Evolutionary conservation across 2,113 vertebrate genomes (phyloP), one percentile per base, ranked within the genome.

Genomic region (Pholis gunnellus): DNA sequence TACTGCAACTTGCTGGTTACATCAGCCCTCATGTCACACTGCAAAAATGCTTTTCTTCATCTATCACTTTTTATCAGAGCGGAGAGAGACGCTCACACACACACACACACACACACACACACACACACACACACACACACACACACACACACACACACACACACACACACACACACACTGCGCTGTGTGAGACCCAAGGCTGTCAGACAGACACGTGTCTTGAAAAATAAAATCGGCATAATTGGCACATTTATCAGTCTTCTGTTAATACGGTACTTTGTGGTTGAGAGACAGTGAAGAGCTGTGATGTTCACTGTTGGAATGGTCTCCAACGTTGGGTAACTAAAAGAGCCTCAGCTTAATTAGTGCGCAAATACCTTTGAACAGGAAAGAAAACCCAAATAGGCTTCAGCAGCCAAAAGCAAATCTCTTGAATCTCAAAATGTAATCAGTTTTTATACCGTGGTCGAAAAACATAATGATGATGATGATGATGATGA

Each of bases 211-310:
- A 77, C 75, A 68, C 70, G 67, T 65, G 78, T 79, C 68, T 84
- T 88, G 85, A 93, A 89, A 83, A 72, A 34, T 4, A 60, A 72
- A 70, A 89, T 88, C 72, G 71, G 60, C 81, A 89, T 88, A 88
- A 92, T 84, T 86, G 89, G 52, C 76, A 84, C 84, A 88, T 89
- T 87, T 72, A 91, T 85, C 70, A 5, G 14, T 78, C 79, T 74
- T 80, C 22, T 63, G 25, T 87, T 91, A 78, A 87, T 86, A 70
- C 83, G 85, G 57, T 78, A 80, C 78, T 79, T 82, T 81, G 79
- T 84, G 57, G 81, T 57, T 42, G 25, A 71, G 63, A 83, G 48
- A 83, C 75, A 74, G 61, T 44, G 34, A 64, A 70, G 40, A 81
- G 64, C 66, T 75, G 38, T 27, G 64, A 66, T 85, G 50, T 65